Conservation (phyloP, 2,888 invertebrate genomes). For the Lordiphosa andalusiaca region DNA sequence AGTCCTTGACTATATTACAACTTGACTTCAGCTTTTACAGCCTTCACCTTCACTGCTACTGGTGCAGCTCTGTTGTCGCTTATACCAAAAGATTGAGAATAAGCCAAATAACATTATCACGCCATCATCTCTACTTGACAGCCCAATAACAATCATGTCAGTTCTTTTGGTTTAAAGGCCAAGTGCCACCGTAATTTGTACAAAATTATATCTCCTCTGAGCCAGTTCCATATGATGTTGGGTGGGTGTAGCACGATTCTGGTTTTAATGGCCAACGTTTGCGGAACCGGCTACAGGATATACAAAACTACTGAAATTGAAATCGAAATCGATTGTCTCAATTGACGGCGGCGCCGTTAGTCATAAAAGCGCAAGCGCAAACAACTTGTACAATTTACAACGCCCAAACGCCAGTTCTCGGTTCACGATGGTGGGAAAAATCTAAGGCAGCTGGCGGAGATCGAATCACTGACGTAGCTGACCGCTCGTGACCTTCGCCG, state of each 20-base stretch:
- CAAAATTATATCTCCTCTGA: slow-evolving; percentile 17
- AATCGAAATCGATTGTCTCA: slow-evolving; percentile 37
- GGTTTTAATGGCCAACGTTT: slow-evolving; percentile 35
- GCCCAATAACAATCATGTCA: slow-evolving; percentile 11
- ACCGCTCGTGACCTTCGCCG: slow-evolving; percentile 49
- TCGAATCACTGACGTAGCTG: slow-evolving; percentile 36
- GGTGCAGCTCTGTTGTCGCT: no score
- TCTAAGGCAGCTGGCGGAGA: slow-evolving; percentile 19
- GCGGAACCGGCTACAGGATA: slow-evolving; percentile 57
- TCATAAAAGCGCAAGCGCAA: slow-evolving; percentile 38
- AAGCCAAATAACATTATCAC: not conserved
- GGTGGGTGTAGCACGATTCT: slow-evolving; percentile 27
- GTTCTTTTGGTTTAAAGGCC: slow-evolving; percentile 39
- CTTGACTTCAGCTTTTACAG: no score
- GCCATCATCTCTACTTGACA: slow-evolving; percentile 17
- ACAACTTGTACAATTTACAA: slow-evolving; percentile 11
- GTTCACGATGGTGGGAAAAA: slow-evolving; percentile 56
- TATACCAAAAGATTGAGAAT: no score
- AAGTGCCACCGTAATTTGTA: slow-evolving; percentile 60
- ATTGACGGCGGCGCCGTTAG: slow-evolving; percentile 44
- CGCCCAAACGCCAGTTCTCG: slow-evolving; percentile 39
- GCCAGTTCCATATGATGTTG: slow-evolving; percentile 11
- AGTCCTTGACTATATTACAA: no score
- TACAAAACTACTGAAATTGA: slow-evolving; percentile 26
- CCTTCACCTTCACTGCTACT: no score